These are phyloP conservation scores for Camelus bactrianus DNA, from an alignment of 2,113 vertebrate species.

Conservation along the genomic window DNA sequence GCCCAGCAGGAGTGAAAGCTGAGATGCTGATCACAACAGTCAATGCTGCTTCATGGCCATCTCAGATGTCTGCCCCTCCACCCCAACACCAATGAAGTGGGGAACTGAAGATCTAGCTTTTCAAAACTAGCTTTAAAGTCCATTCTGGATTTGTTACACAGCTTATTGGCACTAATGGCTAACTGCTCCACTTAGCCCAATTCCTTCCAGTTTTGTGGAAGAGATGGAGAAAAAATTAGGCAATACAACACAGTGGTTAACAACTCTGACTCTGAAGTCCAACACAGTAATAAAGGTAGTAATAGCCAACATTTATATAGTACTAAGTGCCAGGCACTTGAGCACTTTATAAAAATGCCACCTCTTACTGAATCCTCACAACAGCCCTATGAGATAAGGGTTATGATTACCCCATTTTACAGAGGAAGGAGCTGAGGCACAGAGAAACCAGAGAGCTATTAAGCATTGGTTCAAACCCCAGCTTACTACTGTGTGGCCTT, in stretches of 20 bases:
- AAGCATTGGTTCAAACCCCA: neutral
- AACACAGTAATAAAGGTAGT: neutral
- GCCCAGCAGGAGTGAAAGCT: neutral
- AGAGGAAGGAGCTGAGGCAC: neutral
- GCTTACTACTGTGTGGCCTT: neutral
- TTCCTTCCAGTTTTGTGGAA: constrained; percentile 31
- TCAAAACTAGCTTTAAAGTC: neutral
- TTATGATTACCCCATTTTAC: neutral
- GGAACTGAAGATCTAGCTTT: neutral
- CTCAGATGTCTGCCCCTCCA: neutral
- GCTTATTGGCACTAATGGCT: neutral
- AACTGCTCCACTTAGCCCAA: neutral
- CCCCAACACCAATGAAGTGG: neutral
- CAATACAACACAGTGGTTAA: neutral
- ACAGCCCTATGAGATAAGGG: neutral
- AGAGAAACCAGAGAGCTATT: neutral
- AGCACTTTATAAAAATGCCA: neutral
- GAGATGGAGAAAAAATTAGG: neutral
- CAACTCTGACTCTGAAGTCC: neutral
- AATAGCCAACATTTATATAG: neutral
- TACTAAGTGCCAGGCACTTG: neutral
- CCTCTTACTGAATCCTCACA: neutral
- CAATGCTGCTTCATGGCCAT: neutral
- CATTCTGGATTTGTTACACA: neutral
- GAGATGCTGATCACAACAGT: neutral